Evolutionary conservation across 1,140 invertebrate genomes (phyloP), one percentile per base, ranked within the genome.

Genomic region (Euura saliciscinereae): DNA sequence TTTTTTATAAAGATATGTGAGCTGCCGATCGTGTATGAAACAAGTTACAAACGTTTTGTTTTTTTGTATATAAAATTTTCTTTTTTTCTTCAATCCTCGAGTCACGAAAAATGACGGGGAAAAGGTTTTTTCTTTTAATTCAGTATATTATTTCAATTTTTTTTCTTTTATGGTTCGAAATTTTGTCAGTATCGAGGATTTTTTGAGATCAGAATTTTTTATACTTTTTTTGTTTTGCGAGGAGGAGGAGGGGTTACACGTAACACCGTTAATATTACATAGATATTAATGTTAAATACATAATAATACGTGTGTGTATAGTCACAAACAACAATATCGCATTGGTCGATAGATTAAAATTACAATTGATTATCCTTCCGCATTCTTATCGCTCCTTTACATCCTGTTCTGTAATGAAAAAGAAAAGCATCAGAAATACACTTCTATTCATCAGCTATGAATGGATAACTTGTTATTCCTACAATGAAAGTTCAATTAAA

Each of bases 391-490:
- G 13, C 8, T 59, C 8, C 51, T 59, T 28, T 59, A 59, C 51
- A 59, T 59, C 51, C 51, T 59, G 51, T 59, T 59, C 51, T 59
- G 51, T 59, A 59, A 59, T 59, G 10, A n/a, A 59, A 59, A 59
- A 59, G 51, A 59, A 59, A 59, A 4, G 13, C 0, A 59, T 28
- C 7, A 51, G n/a, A 51, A 51, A 51, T 28, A 51, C 7, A 51
- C 11, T 28, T 28, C 28, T 28, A n/a, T n/a, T n/a, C n/a, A n/a
- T n/a, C n/a, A n/a, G n/a, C n/a, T n/a, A n/a, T n/a, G n/a, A n/a
- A n/a, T n/a, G n/a, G n/a, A n/a, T n/a, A n/a, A n/a, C n/a, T n/a
- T n/a, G n/a, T n/a, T n/a, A n/a, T n/a, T n/a, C n/a, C n/a, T n/a
- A n/a, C n/a, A n/a, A n/a, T n/a, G n/a, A n/a, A n/a, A n/a, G n/a